Evolutionary conservation across 2,797 vertebrate species (phyloP).

Genomic region (Syngnathus acus): DNA sequence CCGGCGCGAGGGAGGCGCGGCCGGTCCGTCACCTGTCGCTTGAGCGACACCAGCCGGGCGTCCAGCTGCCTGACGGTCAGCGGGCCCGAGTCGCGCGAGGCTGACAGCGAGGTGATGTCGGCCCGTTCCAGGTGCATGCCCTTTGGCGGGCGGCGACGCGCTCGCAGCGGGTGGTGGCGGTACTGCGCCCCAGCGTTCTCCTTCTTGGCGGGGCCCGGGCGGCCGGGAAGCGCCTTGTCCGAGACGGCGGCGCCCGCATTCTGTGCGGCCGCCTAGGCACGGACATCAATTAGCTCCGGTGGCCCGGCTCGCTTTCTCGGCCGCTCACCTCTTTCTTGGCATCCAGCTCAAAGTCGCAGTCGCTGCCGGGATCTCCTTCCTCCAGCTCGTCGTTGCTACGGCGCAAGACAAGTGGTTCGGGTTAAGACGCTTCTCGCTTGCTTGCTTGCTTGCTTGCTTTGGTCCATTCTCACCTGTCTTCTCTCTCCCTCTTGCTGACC

Average conservation of each 20-base stretch:
- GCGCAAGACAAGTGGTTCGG: neutral
- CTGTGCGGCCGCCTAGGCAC: slow-evolving; percentile 55
- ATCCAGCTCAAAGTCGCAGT: slow-evolving; percentile 75
- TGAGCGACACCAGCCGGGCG: slow-evolving; percentile 83
- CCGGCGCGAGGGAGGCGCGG: neutral
- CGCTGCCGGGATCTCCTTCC: slow-evolving; percentile 69
- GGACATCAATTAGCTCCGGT: neutral
- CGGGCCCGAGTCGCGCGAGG: slow-evolving; percentile 76
- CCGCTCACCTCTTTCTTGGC: slow-evolving; percentile 78
- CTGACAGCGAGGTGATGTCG: slow-evolving; percentile 76
- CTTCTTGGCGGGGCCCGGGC: slow-evolving; percentile 74
- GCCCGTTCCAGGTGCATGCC: slow-evolving; percentile 86
- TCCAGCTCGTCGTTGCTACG: slow-evolving; percentile 75
- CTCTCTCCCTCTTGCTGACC: slow-evolving; percentile 80
- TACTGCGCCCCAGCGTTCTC: slow-evolving; percentile 81
- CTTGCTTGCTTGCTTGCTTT: too few species aligned
- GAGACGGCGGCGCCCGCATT: slow-evolving; percentile 27
- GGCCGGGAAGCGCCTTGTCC: slow-evolving; percentile 55
- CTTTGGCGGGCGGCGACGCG: slow-evolving; percentile 83
- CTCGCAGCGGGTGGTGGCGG: slow-evolving; percentile 80
- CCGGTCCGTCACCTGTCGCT: slow-evolving; percentile 75
- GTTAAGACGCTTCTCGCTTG: too few species aligned
- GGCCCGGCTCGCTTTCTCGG: neutral
- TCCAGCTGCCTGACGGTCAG: slow-evolving; percentile 79
- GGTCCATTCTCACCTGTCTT: slow-evolving; percentile 70